These are phyloP conservation scores for Spea multiplicata DNA, from an alignment of 2,113 vertebrate species.

Conservation along the genomic window DNA sequence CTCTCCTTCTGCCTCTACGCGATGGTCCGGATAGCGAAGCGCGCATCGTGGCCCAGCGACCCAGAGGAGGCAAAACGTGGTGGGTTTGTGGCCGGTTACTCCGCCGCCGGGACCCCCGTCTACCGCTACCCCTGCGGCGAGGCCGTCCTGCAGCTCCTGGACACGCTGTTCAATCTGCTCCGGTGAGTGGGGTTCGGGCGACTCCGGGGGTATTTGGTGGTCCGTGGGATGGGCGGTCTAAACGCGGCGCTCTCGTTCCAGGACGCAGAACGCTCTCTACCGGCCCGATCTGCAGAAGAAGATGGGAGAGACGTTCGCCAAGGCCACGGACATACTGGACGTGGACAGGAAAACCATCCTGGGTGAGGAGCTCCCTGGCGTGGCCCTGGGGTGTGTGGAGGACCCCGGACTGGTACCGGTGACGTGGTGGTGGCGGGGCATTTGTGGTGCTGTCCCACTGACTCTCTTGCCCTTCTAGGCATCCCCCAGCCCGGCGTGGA, in stretches of 20 bases:
- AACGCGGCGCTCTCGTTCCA: constrained; percentile 55
- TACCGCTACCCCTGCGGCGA: constrained; percentile 87
- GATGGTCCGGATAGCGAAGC: constrained; percentile 85
- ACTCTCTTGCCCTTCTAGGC: constrained; percentile 62
- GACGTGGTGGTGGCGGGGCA: background rate
- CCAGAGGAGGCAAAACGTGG: constrained; percentile 87
- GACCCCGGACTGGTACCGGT: background rate
- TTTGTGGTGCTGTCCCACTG: background rate
- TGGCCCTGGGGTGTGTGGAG: background rate
- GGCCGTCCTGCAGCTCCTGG: constrained; percentile 81
- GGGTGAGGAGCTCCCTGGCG: constrained; percentile 65
- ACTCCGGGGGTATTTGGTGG: background rate
- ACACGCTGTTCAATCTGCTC: constrained; percentile 88
- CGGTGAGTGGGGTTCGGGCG: constrained; percentile 68
- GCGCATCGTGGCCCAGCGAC: constrained; percentile 83
- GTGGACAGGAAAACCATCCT: constrained; percentile 86
- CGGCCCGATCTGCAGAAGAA: constrained; percentile 81
- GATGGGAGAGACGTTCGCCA: constrained; percentile 80
- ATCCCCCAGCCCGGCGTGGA: constrained; percentile 80
- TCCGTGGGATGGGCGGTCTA: no score
- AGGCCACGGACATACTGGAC: constrained; percentile 83
- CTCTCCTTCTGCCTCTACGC: constrained; percentile 87
- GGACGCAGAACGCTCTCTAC: constrained; percentile 88
- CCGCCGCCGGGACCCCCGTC: constrained; percentile 74
- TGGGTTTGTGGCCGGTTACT: constrained; percentile 81